These are phyloP conservation scores for Sycophaga agraensis DNA, from an alignment of 1,140 invertebrate species.

Conservation along the genomic window DNA sequence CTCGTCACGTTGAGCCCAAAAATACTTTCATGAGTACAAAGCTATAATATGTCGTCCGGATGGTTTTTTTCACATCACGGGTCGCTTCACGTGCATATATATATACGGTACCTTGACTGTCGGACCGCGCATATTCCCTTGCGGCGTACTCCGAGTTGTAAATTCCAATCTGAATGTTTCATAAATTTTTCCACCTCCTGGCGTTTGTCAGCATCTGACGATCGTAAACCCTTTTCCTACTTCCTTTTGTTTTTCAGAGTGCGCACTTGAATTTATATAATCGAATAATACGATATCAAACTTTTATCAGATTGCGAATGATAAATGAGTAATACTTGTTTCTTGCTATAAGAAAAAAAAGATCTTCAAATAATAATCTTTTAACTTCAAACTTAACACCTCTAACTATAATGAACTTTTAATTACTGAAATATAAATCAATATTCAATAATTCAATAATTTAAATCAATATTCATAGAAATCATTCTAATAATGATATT, in stretches of 20 bases:
- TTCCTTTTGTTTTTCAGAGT: too few species aligned
- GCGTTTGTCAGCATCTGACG: neutral
- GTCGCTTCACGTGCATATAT: too few species aligned
- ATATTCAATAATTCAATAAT: neutral
- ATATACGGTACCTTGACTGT: neutral
- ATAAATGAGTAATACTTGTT: too few species aligned
- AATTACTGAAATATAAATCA: neutral
- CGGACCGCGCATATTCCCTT: neutral
- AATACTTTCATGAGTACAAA: constrained; percentile 7
- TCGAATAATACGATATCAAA: too few species aligned
- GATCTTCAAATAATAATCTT: too few species aligned
- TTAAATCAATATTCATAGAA: too few species aligned
- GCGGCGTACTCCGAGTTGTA: neutral
- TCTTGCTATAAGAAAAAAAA: too few species aligned
- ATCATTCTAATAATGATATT: too few species aligned
- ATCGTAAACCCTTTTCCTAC: constrained; percentile 2
- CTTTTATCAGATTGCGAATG: too few species aligned
- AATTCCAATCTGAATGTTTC: constrained; percentile 7
- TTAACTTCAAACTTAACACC: neutral
- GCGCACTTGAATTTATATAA: neutral
- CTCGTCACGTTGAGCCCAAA: too few species aligned
- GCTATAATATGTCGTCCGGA: constrained; percentile 9
- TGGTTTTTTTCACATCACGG: constrained; percentile 20
- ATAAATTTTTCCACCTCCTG: constrained; percentile 1
- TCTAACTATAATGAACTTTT: neutral